Base-by-base conservation (phyloP, 1,140 invertebrate species). In the Zaprionus capensis region DNA sequence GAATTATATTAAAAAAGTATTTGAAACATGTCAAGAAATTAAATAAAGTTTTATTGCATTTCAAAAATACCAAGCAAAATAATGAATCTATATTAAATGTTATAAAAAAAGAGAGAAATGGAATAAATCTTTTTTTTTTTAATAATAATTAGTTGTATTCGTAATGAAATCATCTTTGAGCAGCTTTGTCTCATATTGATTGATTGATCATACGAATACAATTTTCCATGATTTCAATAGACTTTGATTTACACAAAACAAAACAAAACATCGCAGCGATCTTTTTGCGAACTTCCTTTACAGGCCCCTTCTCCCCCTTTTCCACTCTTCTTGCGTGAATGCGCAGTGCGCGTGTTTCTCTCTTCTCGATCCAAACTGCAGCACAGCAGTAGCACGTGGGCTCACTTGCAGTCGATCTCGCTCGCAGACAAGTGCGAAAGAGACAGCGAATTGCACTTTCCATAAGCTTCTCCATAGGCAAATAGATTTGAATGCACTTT, bases 401-500 rank as follows among this genome's bases (percentile, higher is more conserved):
- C 20, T 49, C 20, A 7, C 46, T 22, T 15, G n/a, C n/a, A n/a
- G 31, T 34, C 31, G 9, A 9, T 34, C 31, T 34, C 41, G n/a
- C 15, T 46, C n/a, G 41, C 41, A n/a, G 14, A 36, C 17, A 58
- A 73, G 63, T 62, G 66, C 51, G 67, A 76, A 57, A 59, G 68
- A 78, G 68, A 9, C 61, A 36, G 71, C 22, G 55, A 68, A 79
- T 78, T 81, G 84, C 85, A 88, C 71, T 81, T 85, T 57, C 69
- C 84, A 90, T 81, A 69, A 81, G 81, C 71, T 71, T 81, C 78
- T 78, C 15, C 51, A 24, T 41, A 41, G 38, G 38, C 15, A 46
- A 46, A 46, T 46, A 51, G 46, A 80, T 80, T 90, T 85, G 72
- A 81, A 80, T 86, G 79, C 71, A 70, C 72, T 88, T 88, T 79